phyloP scores from a whole-genome alignment of 2,113 vertebrate species.

The Ceyx cyanopectus region DNA sequence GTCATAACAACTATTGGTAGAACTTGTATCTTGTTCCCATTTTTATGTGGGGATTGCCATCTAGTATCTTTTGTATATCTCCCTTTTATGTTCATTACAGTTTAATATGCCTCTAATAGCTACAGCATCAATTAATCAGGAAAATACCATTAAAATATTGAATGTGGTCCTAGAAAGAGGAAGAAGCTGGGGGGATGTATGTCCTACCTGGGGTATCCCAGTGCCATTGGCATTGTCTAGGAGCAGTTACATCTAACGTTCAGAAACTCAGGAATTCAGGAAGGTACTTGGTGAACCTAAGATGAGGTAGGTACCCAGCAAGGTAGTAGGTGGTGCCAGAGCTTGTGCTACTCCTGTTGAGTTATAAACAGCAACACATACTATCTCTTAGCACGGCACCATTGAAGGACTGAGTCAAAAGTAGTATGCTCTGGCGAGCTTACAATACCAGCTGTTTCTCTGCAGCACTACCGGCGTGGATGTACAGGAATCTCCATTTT shows the following conservation, averaged over 20 bases:
- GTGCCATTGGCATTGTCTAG: background rate
- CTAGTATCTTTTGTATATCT: rapidly evolving
- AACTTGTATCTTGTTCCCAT: background rate
- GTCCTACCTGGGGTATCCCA: background rate
- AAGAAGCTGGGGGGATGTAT: background rate
- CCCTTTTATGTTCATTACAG: rapidly evolving
- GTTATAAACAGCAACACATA: background rate
- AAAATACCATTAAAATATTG: background rate
- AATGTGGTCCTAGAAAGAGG: background rate
- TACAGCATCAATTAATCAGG: background rate
- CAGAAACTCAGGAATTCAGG: background rate
- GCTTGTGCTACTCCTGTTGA: background rate
- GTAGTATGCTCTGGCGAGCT: too few relatives aligned
- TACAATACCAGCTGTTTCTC: too few relatives aligned
- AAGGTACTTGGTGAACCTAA: background rate
- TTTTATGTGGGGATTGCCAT: background rate
- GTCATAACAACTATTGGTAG: background rate
- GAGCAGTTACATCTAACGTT: background rate
- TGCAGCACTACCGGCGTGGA: background rate
- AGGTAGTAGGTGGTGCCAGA: background rate
- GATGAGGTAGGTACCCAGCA: too few relatives aligned
- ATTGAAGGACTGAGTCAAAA: background rate
- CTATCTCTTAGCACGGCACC: background rate
- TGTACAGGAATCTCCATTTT: background rate
- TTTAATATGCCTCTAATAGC: background rate